Evolutionary conservation across 2,888 invertebrate genomes (phyloP).

Genomic region (Leptogaster cylindrica): DNA sequence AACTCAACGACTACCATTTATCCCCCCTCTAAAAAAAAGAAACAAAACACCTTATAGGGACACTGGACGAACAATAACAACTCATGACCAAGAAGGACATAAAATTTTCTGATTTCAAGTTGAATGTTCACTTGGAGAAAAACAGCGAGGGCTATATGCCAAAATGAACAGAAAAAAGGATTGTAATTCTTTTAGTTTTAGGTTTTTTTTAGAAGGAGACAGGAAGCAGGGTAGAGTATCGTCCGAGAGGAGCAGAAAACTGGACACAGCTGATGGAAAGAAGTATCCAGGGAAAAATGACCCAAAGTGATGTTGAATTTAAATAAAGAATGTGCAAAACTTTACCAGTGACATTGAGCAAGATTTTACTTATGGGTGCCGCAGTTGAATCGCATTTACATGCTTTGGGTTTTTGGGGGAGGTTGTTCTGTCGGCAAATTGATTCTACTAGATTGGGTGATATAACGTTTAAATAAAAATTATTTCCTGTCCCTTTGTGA

Average conservation of each 20-base stretch:
- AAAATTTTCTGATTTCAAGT: conserved; percentile 41
- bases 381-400: conserved; percentile 5
- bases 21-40: too few relatives aligned
- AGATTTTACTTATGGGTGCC: conserved; percentile 14
- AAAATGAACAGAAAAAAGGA: conserved; percentile 15
- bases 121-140: conserved; percentile 39
- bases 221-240: too few relatives aligned
- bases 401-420: not conserved
- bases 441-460: not conserved
- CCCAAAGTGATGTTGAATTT: conserved; percentile 16
- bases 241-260: not conserved
- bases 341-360: conserved; percentile 28
- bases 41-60: conserved; percentile 19
- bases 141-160: conserved; percentile 24
- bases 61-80: conserved; percentile 29
- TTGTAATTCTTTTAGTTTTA: too few relatives aligned
- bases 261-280: conserved; percentile 15
- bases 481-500: conserved; percentile 21
- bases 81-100: conserved; percentile 41
- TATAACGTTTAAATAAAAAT: conserved; percentile 30
- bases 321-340: conserved; percentile 26
- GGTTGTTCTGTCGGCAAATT: conserved; percentile 3
- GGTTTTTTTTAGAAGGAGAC: too few relatives aligned
- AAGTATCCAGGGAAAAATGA: not conserved
- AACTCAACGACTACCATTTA: conserved; percentile 42